Conservation (phyloP, 2,797 vertebrate species). For the Lagorchestes hirsutus region DNA sequence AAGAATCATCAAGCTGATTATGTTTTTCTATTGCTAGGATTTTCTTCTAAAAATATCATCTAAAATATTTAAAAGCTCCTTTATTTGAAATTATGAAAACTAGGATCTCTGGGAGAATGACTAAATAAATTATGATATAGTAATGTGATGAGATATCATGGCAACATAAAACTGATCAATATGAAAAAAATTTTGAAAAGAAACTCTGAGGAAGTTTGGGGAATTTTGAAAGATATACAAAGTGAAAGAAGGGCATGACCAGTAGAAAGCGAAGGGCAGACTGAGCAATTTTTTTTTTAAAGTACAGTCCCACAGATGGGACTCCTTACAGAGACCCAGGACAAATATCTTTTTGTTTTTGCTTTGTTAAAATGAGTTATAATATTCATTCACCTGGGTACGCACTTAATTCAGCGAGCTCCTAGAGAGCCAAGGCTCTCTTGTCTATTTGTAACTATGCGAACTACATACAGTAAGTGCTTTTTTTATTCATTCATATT, state of each 20-base stretch:
- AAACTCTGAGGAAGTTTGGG: neutral
- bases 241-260: neutral
- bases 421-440: neutral
- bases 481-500: neutral
- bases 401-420: neutral
- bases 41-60: neutral
- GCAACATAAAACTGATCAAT: neutral
- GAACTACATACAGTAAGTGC: neutral
- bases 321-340: neutral
- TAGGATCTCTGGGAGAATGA: neutral
- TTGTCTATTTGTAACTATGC: neutral
- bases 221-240: neutral
- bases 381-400: neutral
- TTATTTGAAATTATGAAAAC: neutral
- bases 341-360: neutral
- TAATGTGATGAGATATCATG: neutral
- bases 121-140: neutral
- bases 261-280: neutral
- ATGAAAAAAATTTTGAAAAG: neutral
- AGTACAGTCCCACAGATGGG: neutral
- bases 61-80: neutral
- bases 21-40: neutral
- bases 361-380: neutral
- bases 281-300: neutral
- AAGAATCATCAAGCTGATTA: neutral